Conservation (phyloP, 2,797 vertebrate species). For the Pseudochirops cupreus region DNA sequence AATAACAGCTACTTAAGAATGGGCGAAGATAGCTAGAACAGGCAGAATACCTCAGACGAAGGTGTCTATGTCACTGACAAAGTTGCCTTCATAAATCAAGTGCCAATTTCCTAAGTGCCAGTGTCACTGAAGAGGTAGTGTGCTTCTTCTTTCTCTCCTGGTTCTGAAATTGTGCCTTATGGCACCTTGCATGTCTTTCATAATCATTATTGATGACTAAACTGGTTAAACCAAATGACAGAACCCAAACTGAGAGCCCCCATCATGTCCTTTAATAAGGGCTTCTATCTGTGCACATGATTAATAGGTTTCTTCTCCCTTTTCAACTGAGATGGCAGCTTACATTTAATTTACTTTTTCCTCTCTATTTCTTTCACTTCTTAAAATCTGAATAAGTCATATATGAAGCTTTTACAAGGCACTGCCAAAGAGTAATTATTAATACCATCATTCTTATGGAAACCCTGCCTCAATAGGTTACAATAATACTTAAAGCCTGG, state of each 20-base stretch:
- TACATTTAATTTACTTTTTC: slow-evolving; percentile 32
- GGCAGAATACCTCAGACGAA: slow-evolving; percentile 43
- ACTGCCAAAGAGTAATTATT: slow-evolving; percentile 17
- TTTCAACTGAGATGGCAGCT: background rate
- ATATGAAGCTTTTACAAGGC: background rate
- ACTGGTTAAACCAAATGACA: slow-evolving; percentile 26
- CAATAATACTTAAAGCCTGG: background rate
- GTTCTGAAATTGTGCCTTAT: background rate
- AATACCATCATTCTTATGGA: slow-evolving; percentile 34
- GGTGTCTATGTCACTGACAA: slow-evolving; percentile 64
- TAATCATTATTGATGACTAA: background rate
- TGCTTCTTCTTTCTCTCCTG: slow-evolving; percentile 12
- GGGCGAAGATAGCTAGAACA: slow-evolving; percentile 50
- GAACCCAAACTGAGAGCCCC: background rate
- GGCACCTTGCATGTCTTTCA: background rate
- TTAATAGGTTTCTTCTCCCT: slow-evolving; percentile 13
- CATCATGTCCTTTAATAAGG: background rate
- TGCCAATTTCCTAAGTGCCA: slow-evolving; percentile 16
- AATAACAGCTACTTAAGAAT: slow-evolving; percentile 43
- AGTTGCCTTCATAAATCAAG: slow-evolving; percentile 57
- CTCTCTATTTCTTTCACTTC: slow-evolving; percentile 29
- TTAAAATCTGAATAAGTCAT: slow-evolving; percentile 44
- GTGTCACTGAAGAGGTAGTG: slow-evolving; percentile 10
- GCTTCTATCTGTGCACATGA: background rate
- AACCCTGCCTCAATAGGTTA: slow-evolving; percentile 47